A percentile compares a stretch with the other conserved stretches of the same genome.
phyloP scores from a whole-genome alignment of 2,113 vertebrate genomes.

The Ia io region DNA sequence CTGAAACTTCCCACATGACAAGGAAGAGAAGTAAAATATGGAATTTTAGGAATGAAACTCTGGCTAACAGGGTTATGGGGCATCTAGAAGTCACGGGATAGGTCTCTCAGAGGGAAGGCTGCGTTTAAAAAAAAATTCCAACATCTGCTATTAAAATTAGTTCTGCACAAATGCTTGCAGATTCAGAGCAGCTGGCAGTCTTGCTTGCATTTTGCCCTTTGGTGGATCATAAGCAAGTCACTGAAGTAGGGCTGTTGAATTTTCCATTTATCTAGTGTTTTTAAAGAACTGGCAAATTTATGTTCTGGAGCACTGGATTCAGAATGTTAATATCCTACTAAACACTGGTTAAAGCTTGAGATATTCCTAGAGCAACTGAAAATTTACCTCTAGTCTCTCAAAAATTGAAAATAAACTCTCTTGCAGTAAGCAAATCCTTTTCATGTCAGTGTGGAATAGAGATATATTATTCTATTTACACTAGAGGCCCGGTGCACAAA shows the following conservation, averaged over 20 bases:
- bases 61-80: slow-evolving; percentile 58
- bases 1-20: slow-evolving; percentile 46
- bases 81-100: slow-evolving; percentile 68
- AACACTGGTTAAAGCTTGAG: not conserved
- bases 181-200: slow-evolving; percentile 65
- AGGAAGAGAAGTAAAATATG: slow-evolving; percentile 51
- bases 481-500: no score
- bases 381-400: slow-evolving; percentile 35
- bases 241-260: slow-evolving; percentile 31
- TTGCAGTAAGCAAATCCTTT: slow-evolving; percentile 14
- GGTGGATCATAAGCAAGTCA: slow-evolving; percentile 44
- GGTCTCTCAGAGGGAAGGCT: slow-evolving; percentile 48
- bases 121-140: slow-evolving; percentile 21
- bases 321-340: slow-evolving; percentile 46
- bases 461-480: not conserved
- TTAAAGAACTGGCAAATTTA: slow-evolving; percentile 57
- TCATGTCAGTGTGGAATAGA: slow-evolving; percentile 26
- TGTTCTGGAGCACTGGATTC: slow-evolving; percentile 18
- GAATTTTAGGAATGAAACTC: slow-evolving; percentile 66
- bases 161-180: slow-evolving; percentile 72
- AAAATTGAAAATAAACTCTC: slow-evolving; percentile 39
- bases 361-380: slow-evolving; percentile 22
- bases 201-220: slow-evolving; percentile 24
- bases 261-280: slow-evolving; percentile 57
- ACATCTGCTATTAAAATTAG: slow-evolving; percentile 74